A percentile compares a stretch with the other conserved stretches of the same genome.
Conservation (phyloP, 2,113 vertebrate genomes). For the Ptychochromis oligacanthus region DNA sequence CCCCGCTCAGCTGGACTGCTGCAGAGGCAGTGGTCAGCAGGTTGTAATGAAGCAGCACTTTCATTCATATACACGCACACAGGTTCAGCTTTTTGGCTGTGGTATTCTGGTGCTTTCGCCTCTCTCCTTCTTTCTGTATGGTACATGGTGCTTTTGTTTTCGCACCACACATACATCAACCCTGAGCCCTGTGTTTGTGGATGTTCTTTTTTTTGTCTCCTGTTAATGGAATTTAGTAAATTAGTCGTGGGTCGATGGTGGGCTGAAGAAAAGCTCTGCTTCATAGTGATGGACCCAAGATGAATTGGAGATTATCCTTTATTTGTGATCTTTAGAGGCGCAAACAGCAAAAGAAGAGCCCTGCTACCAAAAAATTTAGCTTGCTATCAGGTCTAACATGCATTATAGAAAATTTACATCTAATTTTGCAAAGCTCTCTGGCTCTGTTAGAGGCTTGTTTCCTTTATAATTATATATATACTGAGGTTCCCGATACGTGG, state of each 20-base stretch:
- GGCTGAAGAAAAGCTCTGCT: neutral
- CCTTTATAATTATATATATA: neutral
- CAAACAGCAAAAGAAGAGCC: conserved; percentile 5
- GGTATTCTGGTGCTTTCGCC: conserved; percentile 72
- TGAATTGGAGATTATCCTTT: conserved; percentile 1
- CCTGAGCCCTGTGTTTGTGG: conserved; percentile 32
- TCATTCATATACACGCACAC: conserved; percentile 47
- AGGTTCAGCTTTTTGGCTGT: conserved; percentile 49
- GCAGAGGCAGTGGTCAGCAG: conserved; percentile 64
- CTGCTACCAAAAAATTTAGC: neutral
- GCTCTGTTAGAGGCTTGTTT: neutral
- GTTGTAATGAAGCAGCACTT: conserved; percentile 67
- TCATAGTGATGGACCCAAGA: neutral
- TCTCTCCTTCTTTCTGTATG: conserved; percentile 27
- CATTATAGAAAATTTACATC: neutral
- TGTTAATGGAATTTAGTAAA: conserved; percentile 19
- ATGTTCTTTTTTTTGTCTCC: neutral
- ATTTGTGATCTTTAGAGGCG: conserved; percentile 7
- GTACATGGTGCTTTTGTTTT: conserved; percentile 57
- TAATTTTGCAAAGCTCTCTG: neutral
- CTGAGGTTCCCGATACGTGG: neutral
- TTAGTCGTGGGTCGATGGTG: conserved; percentile 28
- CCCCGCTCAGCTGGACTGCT: neutral
- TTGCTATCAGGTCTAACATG: neutral
- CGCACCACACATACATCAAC: conserved; percentile 29